Evolutionary conservation across 2,113 vertebrate species (phyloP), one percentile per base, ranked within the genome.

Genomic region (Nerophis ophidion): DNA sequence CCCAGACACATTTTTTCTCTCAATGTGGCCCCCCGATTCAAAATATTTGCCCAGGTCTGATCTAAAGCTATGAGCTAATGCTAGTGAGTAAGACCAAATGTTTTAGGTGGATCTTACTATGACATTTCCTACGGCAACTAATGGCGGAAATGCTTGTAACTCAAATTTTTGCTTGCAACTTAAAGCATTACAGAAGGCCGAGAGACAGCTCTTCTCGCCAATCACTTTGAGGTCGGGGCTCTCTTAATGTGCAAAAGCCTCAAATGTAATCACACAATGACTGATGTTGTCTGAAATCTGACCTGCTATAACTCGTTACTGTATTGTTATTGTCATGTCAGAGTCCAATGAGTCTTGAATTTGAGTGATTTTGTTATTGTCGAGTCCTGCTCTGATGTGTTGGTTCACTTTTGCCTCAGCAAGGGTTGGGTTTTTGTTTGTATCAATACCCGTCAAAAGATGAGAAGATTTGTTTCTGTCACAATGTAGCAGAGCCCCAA

Each of bases 251-350:
- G 48, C 55, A 62, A 63, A 64, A 47, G n/a, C 16, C 33, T 7
- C 40, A 60, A 65, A 65, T 70, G 54, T 58, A 75, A 77, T 75
- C 67, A 69, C 34, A 49, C 56, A 70, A 66, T 65, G 76, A 72
- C 53, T 78, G 60, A 77, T 75, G 63, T 72, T 73, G 52, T 82
- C 72, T 75, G 76, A 80, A 79, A 80, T 85, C 81, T 81, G 40
- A 38, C 71, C 68, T 60, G 70, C 79, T 53, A 60, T 66, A 68
- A 62, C 77, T 70, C 33, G 45, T 75, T 84, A 81, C 76, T 84
- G 73, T 77, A 70, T 64, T 5, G 14, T 16, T 42, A 63, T 72
- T 54, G 64, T 80, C 57, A 68, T 74, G 77, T 75, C 68, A 65
- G 57, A 66, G 17, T 72, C 59, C 16, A 38, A 10, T 55, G 7